Conservation (phyloP, 2,113 vertebrate species). For the Ia io region DNA sequence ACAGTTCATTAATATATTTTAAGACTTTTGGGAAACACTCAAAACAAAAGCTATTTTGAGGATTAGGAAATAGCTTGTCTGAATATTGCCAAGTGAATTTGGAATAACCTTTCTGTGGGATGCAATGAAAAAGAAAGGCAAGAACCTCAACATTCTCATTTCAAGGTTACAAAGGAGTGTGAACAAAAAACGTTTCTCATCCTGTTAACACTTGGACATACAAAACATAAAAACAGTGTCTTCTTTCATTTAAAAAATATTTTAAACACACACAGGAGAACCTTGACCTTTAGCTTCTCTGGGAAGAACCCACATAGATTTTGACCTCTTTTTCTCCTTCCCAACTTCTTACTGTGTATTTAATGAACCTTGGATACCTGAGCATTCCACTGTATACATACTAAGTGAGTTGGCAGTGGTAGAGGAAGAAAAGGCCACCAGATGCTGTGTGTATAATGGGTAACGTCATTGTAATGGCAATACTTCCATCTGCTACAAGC, state of each 20-base stretch:
- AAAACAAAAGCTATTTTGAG: slow-evolving; percentile 86
- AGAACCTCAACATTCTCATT: slow-evolving; percentile 70
- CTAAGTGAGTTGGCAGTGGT: background rate
- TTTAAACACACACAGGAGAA: slow-evolving; percentile 39
- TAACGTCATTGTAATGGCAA: background rate
- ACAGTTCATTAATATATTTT: slow-evolving; percentile 76
- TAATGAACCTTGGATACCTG: slow-evolving; percentile 39
- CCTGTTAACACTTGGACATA: slow-evolving; percentile 57
- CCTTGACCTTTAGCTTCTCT: slow-evolving; percentile 16
- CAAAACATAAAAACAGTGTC: slow-evolving; percentile 45
- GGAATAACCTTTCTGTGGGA: slow-evolving; percentile 81
- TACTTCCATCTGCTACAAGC: background rate
- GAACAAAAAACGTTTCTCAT: slow-evolving; percentile 60
- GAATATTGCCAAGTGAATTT: slow-evolving; percentile 81
- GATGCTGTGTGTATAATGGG: background rate
- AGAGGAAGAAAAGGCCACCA: background rate
- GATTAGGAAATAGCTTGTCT: slow-evolving; percentile 86
- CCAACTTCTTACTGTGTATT: slow-evolving; percentile 29
- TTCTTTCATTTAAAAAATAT: slow-evolving; percentile 61
- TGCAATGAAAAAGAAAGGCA: slow-evolving; percentile 75
- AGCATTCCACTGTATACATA: background rate
- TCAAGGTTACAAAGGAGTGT: slow-evolving; percentile 74
- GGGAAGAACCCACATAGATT: background rate
- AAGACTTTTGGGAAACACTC: slow-evolving; percentile 83
- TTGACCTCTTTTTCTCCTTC: slow-evolving; percentile 13